phyloP scores from a whole-genome alignment of 2,888 invertebrate genomes.

The Oligia fasciuncula region DNA sequence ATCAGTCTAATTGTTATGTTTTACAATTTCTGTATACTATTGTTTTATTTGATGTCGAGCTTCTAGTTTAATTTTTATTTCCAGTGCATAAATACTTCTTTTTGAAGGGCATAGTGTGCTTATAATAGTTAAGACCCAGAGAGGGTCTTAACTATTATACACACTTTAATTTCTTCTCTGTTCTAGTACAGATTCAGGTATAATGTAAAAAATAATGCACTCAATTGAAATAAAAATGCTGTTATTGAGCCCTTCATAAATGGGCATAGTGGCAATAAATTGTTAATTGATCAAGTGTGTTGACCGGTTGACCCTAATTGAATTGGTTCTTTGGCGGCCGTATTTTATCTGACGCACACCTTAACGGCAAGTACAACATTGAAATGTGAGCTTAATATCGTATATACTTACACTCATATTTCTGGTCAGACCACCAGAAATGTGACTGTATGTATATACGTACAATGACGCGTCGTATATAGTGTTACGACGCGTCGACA shows the following conservation, averaged over 20 bases:
- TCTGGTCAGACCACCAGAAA: too few relatives aligned
- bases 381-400: neutral
- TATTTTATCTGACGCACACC: neutral
- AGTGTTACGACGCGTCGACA: neutral
- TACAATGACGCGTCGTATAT: too few relatives aligned
- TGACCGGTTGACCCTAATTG: slow-evolving; percentile 4
- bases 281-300: slow-evolving; percentile 12
- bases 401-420: neutral
- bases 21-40: neutral
- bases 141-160: too few relatives aligned
- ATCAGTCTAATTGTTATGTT: neutral
- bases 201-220: neutral
- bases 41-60: neutral
- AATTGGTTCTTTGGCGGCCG: neutral
- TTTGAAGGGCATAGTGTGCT: neutral
- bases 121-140: neutral
- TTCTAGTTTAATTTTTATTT: neutral
- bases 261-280: neutral
- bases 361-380: neutral
- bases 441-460: too few relatives aligned
- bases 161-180: neutral
- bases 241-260: neutral
- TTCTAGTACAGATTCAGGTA: neutral
- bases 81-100: too few relatives aligned
- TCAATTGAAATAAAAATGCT: neutral